Evolutionary conservation across 2,888 invertebrate genomes (phyloP), one percentile per base, ranked within the genome.

Genomic region (Yponomeuta cagnagella): DNA sequence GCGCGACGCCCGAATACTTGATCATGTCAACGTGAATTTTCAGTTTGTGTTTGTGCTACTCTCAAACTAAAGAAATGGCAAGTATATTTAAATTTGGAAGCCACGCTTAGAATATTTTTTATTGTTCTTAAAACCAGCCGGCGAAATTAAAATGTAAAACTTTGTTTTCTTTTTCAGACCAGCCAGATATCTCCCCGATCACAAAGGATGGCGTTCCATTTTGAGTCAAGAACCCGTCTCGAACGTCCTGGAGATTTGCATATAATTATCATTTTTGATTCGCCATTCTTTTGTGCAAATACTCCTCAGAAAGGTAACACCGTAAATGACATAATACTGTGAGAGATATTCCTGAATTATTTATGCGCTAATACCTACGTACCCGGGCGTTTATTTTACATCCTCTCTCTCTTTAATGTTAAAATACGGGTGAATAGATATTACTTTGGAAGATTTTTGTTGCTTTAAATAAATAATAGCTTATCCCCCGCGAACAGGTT

Each of bases 261-360:
- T 93, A 80, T 87, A 88, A 92, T 92, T 92, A 92, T 91, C 89
- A 93, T 93, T 92, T 92, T 93, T 92, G 93, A 92, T 93, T 92
- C 90, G 84, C 85, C 87, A 85, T 89, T 90, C 92, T 92, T 92
- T 90, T 92, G 91, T 91, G 89, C 87, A 90, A 90, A 90, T 87
- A 89, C 89, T 85, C 85, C 75, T 84, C 83, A 87, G 82, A 86
- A 89, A 90, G 87, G 89, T 88, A 90, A 88, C 85, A 82, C 86
- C 83, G 87, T 87, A 89, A 92, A 91, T 91, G 90, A 92, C 90
- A 90, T 91, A 91, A 91, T 90, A 85, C 89, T 80, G 81, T 79
- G 82, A 85, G 86, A 88, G 90, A 90, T 91, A 90, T 84, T 83
- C 15, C 86, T 90, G 91, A 91, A 92, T 92, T 88, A 90, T 91